Percentiles rank a stretch among this genome's conserved stretches.
Conservation (phyloP, 2,113 vertebrate species). For the Sterna hirundo region DNA sequence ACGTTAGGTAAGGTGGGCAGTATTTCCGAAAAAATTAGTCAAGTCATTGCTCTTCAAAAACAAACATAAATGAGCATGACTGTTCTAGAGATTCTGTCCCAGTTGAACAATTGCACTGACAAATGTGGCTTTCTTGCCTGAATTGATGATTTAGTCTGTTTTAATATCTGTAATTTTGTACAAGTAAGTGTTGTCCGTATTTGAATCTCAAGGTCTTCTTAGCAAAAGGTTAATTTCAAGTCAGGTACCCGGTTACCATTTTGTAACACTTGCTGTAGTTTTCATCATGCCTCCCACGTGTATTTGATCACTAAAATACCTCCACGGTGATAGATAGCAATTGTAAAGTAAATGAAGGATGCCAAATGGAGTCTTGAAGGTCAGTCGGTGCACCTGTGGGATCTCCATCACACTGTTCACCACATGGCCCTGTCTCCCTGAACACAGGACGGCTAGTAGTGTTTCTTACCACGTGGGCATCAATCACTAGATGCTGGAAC, state of each 20-base stretch:
- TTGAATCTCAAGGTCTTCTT: not conserved
- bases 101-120: not conserved
- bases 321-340: not conserved
- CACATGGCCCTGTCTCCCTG: not conserved
- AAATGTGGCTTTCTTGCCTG: not conserved
- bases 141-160: not conserved
- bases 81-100: not conserved
- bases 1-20: rapidly evolving
- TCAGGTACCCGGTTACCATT: not conserved
- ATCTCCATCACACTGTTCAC: not conserved
- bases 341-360: not conserved
- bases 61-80: not conserved
- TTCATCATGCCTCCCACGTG: not conserved
- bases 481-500: not conserved
- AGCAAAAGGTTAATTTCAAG: not conserved
- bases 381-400: no score
- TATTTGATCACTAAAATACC: not conserved
- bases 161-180: not conserved
- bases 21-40: not conserved
- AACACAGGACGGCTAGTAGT: rapidly evolving
- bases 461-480: not conserved
- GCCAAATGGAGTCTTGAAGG: not conserved
- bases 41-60: not conserved
- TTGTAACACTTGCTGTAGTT: not conserved
- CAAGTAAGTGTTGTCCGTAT: not conserved